phyloP scores from a whole-genome alignment of 1,140 invertebrate genomes.

The Hylyphantes graminicola region DNA sequence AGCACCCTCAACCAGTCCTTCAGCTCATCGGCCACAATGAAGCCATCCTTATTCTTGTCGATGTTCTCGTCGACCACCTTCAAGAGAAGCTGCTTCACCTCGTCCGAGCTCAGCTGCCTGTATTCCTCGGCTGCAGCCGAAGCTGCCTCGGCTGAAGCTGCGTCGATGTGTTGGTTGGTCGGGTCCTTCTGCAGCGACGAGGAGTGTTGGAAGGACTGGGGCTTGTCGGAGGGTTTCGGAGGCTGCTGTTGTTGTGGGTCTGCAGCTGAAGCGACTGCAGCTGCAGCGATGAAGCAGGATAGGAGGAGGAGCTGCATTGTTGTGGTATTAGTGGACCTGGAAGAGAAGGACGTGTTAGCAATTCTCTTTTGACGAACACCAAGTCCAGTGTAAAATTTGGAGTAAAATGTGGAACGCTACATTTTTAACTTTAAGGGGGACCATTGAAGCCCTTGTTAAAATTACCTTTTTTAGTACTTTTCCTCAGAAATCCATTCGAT shows the following conservation, averaged over 20 bases:
- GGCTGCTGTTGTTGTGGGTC: neutral
- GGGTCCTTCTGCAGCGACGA: constrained; percentile 23
- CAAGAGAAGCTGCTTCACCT: constrained; percentile 44
- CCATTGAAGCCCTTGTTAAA: too few relatives aligned
- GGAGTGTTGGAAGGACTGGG: constrained; percentile 30
- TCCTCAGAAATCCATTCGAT: too few relatives aligned
- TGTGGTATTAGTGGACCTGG: neutral
- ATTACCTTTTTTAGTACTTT: too few relatives aligned
- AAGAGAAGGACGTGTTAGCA: neutral
- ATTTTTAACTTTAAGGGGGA: too few relatives aligned
- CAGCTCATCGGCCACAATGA: constrained; percentile 86
- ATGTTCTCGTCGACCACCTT: constrained; percentile 53
- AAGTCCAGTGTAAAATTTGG: too few relatives aligned
- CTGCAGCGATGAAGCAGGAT: neutral
- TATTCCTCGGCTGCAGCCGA: constrained; percentile 30
- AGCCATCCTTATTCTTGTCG: constrained; percentile 63
- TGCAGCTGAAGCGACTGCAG: neutral
- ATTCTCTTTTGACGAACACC: too few relatives aligned
- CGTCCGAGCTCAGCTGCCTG: constrained; percentile 36
- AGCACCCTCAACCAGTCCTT: constrained; percentile 83
- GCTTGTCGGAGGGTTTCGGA: constrained; percentile 30
- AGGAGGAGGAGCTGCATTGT: constrained; percentile 36
- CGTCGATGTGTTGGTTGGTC: constrained; percentile 11
- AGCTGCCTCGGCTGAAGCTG: neutral
- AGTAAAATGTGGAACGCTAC: too few relatives aligned